phyloP scores from a whole-genome alignment of 2,113 vertebrate species.

The Hystrix brachyura region DNA sequence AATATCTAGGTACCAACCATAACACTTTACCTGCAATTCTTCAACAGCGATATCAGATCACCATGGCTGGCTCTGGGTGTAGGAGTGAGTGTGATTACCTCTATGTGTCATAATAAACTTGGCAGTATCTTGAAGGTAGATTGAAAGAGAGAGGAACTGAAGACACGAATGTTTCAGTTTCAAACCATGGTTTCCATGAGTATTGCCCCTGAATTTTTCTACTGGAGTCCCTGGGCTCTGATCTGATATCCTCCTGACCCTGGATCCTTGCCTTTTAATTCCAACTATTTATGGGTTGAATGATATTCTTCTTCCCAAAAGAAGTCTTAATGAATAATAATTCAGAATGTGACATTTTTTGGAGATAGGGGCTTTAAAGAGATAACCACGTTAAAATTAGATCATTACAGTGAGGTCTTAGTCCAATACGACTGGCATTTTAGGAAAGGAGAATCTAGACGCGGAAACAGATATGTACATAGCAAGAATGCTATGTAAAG shows the following conservation, averaged over 20 bases:
- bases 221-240: not conserved
- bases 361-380: not conserved
- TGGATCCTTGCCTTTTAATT: not conserved
- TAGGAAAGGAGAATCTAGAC: not conserved
- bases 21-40: not conserved
- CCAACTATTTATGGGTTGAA: not conserved
- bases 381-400: slow-evolving; percentile 6
- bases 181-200: not conserved
- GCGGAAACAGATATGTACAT: not conserved
- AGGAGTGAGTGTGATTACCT: not conserved
- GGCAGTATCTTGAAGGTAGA: not conserved
- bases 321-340: not conserved
- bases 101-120: not conserved
- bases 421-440: not conserved
- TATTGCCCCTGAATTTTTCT: not conserved
- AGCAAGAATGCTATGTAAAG: not conserved
- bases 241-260: not conserved
- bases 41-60: not conserved
- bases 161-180: not conserved
- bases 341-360: not conserved
- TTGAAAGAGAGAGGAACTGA: not conserved
- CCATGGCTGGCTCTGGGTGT: not conserved
- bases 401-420: not conserved
- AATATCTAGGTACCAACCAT: not conserved
- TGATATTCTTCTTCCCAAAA: not conserved